These are phyloP conservation scores for Eulemur albifrons DNA, from an alignment of 2,797 vertebrate genomes.

Conservation along the genomic window DNA sequence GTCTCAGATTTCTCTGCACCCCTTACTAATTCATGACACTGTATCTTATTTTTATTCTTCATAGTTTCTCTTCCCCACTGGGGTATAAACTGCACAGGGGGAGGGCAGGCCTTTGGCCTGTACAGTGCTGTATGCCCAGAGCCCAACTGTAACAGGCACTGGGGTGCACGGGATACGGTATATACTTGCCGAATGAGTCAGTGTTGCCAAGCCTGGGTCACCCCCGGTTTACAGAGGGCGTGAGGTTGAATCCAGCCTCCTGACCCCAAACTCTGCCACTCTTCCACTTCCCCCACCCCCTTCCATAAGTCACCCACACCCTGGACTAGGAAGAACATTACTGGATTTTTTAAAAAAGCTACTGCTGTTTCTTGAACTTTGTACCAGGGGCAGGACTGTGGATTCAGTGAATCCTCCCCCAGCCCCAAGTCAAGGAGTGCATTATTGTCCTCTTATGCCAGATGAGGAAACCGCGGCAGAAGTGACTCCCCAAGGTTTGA, in stretches of 20 bases:
- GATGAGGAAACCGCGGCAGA: not conserved
- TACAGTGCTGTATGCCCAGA: accelerated
- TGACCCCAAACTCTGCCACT: not conserved
- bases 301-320: too few species aligned
- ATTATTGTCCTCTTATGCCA: too few species aligned
- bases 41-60: slow-evolving; percentile 32
- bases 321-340: not conserved
- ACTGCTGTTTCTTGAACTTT: not conserved
- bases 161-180: not conserved
- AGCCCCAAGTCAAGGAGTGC: accelerated
- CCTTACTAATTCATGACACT: not conserved
- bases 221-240: not conserved
- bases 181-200: not conserved
- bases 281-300: not conserved
- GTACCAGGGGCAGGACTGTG: not conserved
- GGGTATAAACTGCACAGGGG: not conserved
- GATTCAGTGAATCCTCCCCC: not conserved
- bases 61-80: not conserved
- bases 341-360: not conserved
- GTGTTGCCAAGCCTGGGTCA: slow-evolving; percentile 1
- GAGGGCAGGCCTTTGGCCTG: accelerated
- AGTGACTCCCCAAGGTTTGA: not conserved
- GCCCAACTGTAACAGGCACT: not conserved
- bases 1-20: not conserved
- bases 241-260: not conserved